phyloP scores from a whole-genome alignment of 2,888 invertebrate genomes.

The Phorcus lineatus region DNA sequence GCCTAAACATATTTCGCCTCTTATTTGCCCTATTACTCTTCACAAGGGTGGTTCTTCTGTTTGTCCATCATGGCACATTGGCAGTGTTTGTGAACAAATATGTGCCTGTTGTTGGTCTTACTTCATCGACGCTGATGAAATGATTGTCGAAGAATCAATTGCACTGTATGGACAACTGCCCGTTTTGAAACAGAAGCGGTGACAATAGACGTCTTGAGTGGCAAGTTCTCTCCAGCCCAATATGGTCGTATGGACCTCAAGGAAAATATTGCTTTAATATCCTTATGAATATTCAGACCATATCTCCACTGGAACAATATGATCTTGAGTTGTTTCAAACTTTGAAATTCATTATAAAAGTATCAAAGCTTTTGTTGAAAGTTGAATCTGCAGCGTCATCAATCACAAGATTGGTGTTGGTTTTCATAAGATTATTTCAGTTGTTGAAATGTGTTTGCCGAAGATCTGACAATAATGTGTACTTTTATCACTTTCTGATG shows the following conservation, averaged over 20 bases:
- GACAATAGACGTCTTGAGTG: background rate
- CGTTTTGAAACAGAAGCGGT: background rate
- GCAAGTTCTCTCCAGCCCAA: background rate
- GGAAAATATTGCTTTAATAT: too few species aligned
- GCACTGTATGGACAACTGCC: background rate
- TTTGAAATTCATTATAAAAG: too few species aligned
- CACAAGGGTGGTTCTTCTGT: background rate
- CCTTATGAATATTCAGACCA: too few species aligned
- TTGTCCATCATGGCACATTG: conserved; percentile 3
- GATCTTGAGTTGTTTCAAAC: too few species aligned
- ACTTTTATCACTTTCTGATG: too few species aligned
- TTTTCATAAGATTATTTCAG: too few species aligned
- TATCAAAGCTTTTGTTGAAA: too few species aligned
- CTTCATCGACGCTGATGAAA: conserved; percentile 15
- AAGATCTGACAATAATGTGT: too few species aligned
- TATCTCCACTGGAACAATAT: too few species aligned
- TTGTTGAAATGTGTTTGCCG: too few species aligned
- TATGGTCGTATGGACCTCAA: background rate
- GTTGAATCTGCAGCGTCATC: too few species aligned
- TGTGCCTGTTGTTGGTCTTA: conserved; percentile 14
- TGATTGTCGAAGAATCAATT: conserved; percentile 1
- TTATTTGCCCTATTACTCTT: background rate
- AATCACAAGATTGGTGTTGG: too few species aligned
- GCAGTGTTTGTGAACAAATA: background rate
- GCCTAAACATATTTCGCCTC: conserved; percentile 3